Percentiles rank a stretch among this genome's conserved stretches.
These are phyloP conservation scores for Pipistrellus nathusii DNA, from an alignment of 2,797 vertebrate species.

Conservation along the genomic window DNA sequence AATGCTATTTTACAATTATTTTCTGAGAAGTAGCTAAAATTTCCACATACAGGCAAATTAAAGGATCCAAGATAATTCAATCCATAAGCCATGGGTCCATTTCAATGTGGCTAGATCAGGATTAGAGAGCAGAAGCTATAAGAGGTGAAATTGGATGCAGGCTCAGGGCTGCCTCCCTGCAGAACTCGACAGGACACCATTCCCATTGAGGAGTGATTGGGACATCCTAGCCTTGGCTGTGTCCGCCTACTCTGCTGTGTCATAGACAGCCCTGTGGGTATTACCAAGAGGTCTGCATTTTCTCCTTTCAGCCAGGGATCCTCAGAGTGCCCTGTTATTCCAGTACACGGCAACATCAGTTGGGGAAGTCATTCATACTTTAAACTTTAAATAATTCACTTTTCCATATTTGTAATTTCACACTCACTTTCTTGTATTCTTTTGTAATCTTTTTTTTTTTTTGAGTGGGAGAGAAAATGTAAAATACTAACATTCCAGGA, in stretches of 20 bases:
- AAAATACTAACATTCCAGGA: slow-evolving; percentile 13
- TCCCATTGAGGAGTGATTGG: neutral
- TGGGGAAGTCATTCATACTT: neutral
- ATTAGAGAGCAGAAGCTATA: neutral
- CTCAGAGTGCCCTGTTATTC: neutral
- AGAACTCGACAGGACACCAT: neutral
- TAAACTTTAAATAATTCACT: slow-evolving; percentile 45
- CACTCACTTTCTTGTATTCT: neutral
- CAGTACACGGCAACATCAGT: neutral
- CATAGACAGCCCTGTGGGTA: neutral
- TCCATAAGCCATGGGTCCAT: neutral
- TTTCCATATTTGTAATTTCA: neutral
- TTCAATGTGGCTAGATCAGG: neutral
- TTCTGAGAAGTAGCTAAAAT: slow-evolving; percentile 35
- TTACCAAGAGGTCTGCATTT: neutral
- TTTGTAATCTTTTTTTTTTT: neutral
- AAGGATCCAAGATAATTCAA: slow-evolving; percentile 24
- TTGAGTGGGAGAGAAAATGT: slow-evolving; percentile 33
- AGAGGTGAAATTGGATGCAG: neutral
- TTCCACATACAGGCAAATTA: neutral
- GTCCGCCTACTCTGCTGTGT: neutral
- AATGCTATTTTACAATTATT: neutral
- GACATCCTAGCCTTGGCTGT: neutral
- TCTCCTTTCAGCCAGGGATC: neutral
- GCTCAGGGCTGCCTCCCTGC: neutral